These are phyloP conservation scores for Spodoptera frugiperda DNA, from an alignment of 1,140 invertebrate genomes.

Conservation along the genomic window DNA sequence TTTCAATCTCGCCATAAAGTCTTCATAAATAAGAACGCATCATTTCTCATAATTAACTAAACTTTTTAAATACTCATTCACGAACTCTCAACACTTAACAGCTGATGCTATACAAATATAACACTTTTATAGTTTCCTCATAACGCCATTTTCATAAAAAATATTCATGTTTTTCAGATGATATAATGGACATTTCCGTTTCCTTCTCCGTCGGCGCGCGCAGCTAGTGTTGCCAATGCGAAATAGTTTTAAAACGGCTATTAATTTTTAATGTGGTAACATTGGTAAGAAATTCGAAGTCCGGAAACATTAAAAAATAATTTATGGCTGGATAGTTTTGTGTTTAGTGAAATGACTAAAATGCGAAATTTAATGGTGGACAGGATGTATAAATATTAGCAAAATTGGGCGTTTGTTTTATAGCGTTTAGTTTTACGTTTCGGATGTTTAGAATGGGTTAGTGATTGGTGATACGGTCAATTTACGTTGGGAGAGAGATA, in stretches of 20 bases:
- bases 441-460: constrained; percentile 64
- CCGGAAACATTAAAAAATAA: constrained; percentile 85
- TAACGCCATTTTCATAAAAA: constrained; percentile 68
- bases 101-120: constrained; percentile 60
- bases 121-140: constrained; percentile 76
- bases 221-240: constrained; percentile 70
- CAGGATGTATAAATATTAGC: constrained; percentile 81
- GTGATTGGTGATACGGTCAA: constrained; percentile 56
- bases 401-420: constrained; percentile 74
- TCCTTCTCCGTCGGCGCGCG: constrained; percentile 66
- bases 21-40: neutral
- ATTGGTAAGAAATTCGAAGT: constrained; percentile 73
- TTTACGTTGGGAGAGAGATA: constrained; percentile 30
- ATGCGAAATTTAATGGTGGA: constrained; percentile 71
- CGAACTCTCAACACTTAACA: constrained; percentile 14
- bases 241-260: constrained; percentile 81
- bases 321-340: constrained; percentile 74
- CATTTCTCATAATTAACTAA: constrained; percentile 10
- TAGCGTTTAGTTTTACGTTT: constrained; percentile 61
- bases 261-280: constrained; percentile 81
- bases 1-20: neutral
- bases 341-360: constrained; percentile 80
- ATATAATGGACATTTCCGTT: constrained; percentile 81
- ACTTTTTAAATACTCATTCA: constrained; percentile 31
- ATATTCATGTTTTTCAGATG: constrained; percentile 74